Evolutionary conservation across 2,888 invertebrate species (phyloP).

Genomic region (Eupithecia subumbrata): DNA sequence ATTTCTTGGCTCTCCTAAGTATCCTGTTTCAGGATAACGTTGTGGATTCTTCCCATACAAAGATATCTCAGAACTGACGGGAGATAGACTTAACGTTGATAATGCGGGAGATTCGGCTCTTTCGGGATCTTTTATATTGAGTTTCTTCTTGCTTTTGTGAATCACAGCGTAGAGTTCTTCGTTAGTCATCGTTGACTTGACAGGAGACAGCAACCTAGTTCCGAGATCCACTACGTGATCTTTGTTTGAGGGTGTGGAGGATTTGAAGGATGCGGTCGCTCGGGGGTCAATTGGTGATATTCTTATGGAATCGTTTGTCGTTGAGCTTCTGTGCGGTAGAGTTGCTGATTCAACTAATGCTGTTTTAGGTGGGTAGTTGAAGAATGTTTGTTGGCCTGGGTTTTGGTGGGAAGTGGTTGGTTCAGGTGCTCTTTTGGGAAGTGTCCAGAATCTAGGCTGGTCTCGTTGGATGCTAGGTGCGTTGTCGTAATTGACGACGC

Average conservation of each 20-base stretch:
- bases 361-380: conserved; percentile 55
- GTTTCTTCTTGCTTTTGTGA: conserved; percentile 89
- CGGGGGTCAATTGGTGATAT: conserved; percentile 89
- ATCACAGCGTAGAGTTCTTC: conserved; percentile 91
- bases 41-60: conserved; percentile 72
- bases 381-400: conserved; percentile 49
- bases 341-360: conserved; percentile 47
- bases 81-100: conserved; percentile 77
- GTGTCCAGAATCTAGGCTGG: conserved; percentile 84
- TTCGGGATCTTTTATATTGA: conserved; percentile 86
- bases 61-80: conserved; percentile 79
- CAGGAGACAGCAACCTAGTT: conserved; percentile 84
- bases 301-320: conserved; percentile 76
- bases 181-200: conserved; percentile 90
- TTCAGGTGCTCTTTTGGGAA: conserved; percentile 75
- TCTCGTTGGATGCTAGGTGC: conserved; percentile 55
- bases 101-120: conserved; percentile 78
- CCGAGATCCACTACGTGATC: conserved; percentile 80
- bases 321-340: conserved; percentile 43
- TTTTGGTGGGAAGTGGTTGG: conserved; percentile 46
- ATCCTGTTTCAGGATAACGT: conserved; percentile 85
- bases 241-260: conserved; percentile 86
- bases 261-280: conserved; percentile 84
- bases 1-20: conserved; percentile 81
- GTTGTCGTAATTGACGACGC: conserved; percentile 65